Percentiles rank a stretch among this genome's conserved stretches.
Evolutionary conservation across 2,888 invertebrate species (phyloP).

Genomic region (Mimumesa dahlbomi): DNA sequence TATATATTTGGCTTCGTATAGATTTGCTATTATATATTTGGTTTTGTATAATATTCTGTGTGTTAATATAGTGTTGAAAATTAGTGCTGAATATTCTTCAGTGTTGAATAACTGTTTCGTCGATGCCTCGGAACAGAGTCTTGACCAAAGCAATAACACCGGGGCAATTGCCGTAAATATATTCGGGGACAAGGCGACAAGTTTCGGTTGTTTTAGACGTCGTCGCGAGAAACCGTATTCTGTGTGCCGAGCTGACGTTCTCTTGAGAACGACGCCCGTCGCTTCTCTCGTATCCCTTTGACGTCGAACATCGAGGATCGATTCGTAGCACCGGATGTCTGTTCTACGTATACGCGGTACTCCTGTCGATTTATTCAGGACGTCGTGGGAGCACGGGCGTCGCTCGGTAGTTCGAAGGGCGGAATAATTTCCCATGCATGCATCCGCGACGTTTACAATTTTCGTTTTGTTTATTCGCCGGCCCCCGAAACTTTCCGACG

Average conservation of each 20-base stretch:
- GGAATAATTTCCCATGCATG: conserved; percentile 39
- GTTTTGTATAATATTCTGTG: too few species aligned
- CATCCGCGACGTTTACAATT: conserved; percentile 15
- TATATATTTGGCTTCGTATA: too few species aligned
- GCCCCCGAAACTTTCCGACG: conserved; percentile 32
- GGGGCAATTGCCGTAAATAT: too few species aligned
- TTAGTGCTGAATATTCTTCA: too few species aligned
- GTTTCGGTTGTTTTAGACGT: not conserved
- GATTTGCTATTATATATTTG: too few species aligned
- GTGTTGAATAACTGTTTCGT: too few species aligned
- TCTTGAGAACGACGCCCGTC: conserved; percentile 12
- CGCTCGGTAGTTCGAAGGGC: conserved; percentile 16
- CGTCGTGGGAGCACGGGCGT: conserved; percentile 5
- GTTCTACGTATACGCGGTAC: conserved; percentile 20
- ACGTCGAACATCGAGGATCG: conserved; percentile 29
- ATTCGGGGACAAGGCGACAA: not conserved
- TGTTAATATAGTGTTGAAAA: too few species aligned
- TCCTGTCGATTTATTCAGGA: conserved; percentile 42
- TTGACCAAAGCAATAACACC: too few species aligned
- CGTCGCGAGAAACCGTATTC: conserved; percentile 9
- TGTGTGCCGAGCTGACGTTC: conserved; percentile 3
- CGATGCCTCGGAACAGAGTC: too few species aligned
- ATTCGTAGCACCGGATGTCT: conserved; percentile 17
- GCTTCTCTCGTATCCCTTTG: conserved; percentile 30
- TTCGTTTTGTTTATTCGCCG: conserved; percentile 37